Base-by-base conservation (phyloP, 2,113 vertebrate genomes). In the Electrona antarctica region DNA sequence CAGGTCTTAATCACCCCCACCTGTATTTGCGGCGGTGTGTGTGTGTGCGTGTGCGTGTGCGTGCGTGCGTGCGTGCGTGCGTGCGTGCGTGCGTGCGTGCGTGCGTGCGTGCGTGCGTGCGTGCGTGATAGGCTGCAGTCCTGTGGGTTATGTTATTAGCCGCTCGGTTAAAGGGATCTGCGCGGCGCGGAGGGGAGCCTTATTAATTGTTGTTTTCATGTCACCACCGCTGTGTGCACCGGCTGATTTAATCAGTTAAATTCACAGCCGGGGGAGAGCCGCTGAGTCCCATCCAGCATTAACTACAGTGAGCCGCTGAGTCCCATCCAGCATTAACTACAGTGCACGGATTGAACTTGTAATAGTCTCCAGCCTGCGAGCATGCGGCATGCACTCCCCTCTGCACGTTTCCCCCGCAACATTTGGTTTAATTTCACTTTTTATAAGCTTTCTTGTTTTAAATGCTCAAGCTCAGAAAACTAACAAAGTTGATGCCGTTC, bases 171-270 rank as follows among this genome's bases (percentile, higher is more conserved):
- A 95, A 93, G 92, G 90, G 87, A 85, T 92, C 82, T 29, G 6
- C 82, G 73, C 88, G 91, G 88, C 86, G 66, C 89, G 87, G 88
- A 87, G 79, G 82, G 82, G 86, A 88, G 92, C 90, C 92, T 95
- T 93, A 95, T 95, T 93, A 95, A 95, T 94, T 95, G 91, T 92
- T 93, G 92, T 95, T 94, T 95, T 94, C 93, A 86, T 93, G 93
- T 94, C 92, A 94, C 89, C 92, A 85, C 83, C 81, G 86, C 87
- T 87, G 88, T 85, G 86, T 91, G 92, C 90, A 92, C 90, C 93
- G 89, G 83, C 90, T 94, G 92, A 96, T 94, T 95, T 96, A 95
- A 96, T 94, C 94, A 94, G 90, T 91, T 94, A 92, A 93, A 94
- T 94, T 94, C 91, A 93, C 85, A 93, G 90, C 85, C 82, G 83